Percentiles rank a stretch among this genome's conserved stretches.
Evolutionary conservation across 2,888 invertebrate genomes (phyloP).

Genomic region (Caenorhabditis macrosperma): DNA sequence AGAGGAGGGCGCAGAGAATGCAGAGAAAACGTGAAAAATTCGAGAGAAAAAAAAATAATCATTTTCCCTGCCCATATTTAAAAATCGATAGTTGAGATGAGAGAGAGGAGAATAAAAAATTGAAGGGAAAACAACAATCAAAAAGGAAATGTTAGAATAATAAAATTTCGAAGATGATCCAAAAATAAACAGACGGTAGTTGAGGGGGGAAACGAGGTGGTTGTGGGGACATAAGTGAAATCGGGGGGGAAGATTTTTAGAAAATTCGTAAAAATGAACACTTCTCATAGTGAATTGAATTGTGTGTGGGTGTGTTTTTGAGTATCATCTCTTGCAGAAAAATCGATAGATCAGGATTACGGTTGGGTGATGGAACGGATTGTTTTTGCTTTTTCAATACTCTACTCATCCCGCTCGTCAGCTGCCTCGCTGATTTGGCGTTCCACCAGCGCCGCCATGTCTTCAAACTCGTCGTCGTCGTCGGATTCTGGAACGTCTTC

Average conservation of each 20-base stretch:
- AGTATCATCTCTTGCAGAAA: conserved; percentile 27
- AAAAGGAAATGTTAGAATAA: not conserved
- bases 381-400: not conserved
- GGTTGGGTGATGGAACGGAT: conserved; percentile 24
- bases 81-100: not conserved
- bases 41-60: not conserved
- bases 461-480: conserved; percentile 67
- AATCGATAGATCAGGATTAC: not conserved
- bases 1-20: too few species aligned
- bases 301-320: conserved; percentile 12
- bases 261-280: not conserved
- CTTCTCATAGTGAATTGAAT: not conserved
- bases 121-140: not conserved
- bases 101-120: not conserved
- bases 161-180: too few species aligned
- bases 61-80: too few species aligned
- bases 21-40: not conserved
- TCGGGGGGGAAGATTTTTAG: not conserved
- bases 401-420: conserved; percentile 26
- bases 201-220: not conserved
- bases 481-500: conserved; percentile 36
- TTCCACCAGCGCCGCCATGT: conserved; percentile 71
- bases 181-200: not conserved
- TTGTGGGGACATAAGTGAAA: too few species aligned
- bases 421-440: conserved; percentile 56